Evolutionary conservation across 2,888 invertebrate species (phyloP), one percentile per base, ranked within the genome.

Genomic region (Drosophila kanekoi): DNA sequence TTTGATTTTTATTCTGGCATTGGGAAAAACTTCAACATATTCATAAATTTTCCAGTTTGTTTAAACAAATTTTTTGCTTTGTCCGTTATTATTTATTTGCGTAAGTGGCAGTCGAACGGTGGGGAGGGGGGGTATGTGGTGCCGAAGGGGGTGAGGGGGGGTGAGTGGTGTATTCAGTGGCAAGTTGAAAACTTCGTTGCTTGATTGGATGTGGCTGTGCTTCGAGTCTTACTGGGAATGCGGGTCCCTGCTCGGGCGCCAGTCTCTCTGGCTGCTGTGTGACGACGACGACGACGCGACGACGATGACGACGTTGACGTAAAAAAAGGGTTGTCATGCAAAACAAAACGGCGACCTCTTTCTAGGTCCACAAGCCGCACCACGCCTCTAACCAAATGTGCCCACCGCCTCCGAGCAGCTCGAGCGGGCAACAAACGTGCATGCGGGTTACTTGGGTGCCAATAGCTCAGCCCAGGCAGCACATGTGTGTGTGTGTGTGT

Each of bases 31-130:
- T 75, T 83, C 57, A 77, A 72, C 77, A 77, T 81, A 89, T 89
- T 89, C 90, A 89, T 90, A 87, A 82, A 90, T 90, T 90, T 86
- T 73, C 53, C 68, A 81, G 82, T 90, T 90, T 89, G 84, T 74
- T 90, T 89, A 84, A 90, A 87, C 79, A 90, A 81, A 77, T 79
- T 81, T 72, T 37, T 59, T 66, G 73, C 43, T 66, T 63, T 67
- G 81, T 66, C 68, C 67, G 74, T 77, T 85, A 82, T 87, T 89
- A 85, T 85, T 87, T 89, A 82, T 86, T 89, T 85, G 69, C 72
- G 73, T 69, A 87, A 89, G 86, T 77, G 86, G 75, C 77, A 72
- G 35, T 45, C 57, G 53, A 43, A 61, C 5, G 32, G n/a, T 38
- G 16, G 16, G 23, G 16, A n/a, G 23, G 4, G n/a, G 5, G 45